These are phyloP conservation scores for Brachionus angularis DNA, from an alignment of 1,140 invertebrate genomes.

Conservation along the genomic window DNA sequence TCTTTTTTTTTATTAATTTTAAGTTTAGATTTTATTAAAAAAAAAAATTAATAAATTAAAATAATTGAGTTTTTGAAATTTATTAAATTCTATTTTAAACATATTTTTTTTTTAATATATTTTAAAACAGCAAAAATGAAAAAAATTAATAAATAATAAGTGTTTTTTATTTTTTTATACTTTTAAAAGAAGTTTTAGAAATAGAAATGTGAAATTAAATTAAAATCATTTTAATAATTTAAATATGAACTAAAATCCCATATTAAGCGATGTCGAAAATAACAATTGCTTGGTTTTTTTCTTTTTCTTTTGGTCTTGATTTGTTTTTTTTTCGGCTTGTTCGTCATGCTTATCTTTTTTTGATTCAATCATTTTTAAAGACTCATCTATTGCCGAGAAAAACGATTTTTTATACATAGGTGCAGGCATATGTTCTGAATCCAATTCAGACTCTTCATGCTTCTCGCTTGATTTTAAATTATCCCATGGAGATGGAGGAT, in stretches of 20 bases:
- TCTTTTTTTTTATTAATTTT: too few species aligned
- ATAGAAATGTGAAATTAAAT: too few species aligned
- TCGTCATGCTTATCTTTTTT: not conserved
- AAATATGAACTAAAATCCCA: slow-evolving; percentile 43
- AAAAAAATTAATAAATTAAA: too few species aligned
- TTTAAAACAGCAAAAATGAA: too few species aligned
- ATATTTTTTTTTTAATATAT: too few species aligned
- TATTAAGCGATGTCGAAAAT: slow-evolving; percentile 33
- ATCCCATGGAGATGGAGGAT: slow-evolving; percentile 22
- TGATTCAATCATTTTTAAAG: slow-evolving; percentile 1
- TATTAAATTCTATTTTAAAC: too few species aligned
- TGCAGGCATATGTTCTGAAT: slow-evolving; percentile 19
- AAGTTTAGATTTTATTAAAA: too few species aligned
- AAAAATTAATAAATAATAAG: too few species aligned
- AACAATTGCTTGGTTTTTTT: slow-evolving; percentile 39
- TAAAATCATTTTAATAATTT: too few species aligned
- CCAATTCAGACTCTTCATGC: not conserved
- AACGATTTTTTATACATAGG: slow-evolving; percentile 23
- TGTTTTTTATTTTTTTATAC: too few species aligned
- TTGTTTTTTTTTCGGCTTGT: not conserved
- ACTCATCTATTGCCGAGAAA: slow-evolving; percentile 12
- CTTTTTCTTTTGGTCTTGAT: slow-evolving; percentile 37
- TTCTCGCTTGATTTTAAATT: not conserved
- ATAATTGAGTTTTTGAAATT: too few species aligned
- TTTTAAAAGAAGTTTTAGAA: too few species aligned